Base-by-base conservation (phyloP, 2,888 invertebrate species). In the Campopleginae sp. region DNA sequence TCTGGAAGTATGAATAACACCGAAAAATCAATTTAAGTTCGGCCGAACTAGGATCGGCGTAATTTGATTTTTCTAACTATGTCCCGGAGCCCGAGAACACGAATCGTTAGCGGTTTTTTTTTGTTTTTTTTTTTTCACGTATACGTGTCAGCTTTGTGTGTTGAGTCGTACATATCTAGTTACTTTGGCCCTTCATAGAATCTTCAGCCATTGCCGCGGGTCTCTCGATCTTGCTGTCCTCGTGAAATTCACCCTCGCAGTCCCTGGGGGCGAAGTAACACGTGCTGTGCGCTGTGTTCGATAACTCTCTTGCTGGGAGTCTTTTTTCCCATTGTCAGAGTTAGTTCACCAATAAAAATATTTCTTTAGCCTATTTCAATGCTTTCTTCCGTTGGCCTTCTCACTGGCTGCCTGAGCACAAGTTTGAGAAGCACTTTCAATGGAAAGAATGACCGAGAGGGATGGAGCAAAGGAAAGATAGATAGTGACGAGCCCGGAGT, bases 291-390 rank as follows among this genome's bases (percentile, higher is more conserved):
- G 72, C 31, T 76, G 75, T 44, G 23, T 84, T 81, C 85, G 84
- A 80, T 80, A 75, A 81, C 80, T 86, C 83, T 81, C 79, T 66
- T 70, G 86, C 87, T 86, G 85, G 79, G 75, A 77, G 82, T 48
- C 48, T 72, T 66, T 68, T 66, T 65, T 68, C 54, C 65, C 77
- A 65, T 88, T 87, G 89, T 88, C 89, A 90, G 89, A 89, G 91
- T 92, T 90, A 91, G 91, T 91, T 48, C 65, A 90, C 90, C 89
- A 91, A 91, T 92, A 92, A 92, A 92, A 92, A 92, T 92, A 91
- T 92, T 92, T 92, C 91, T 92, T 91, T 92, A 92, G 92, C 92
- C 92, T 33, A 48, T 70, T 70, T 33, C 65, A 19, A 31, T 14
- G 88, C 89, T 89, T 89, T 90, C 89, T 89, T 87, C 87, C 89